Percentiles rank a stretch among this genome's conserved stretches.
These are phyloP conservation scores for Lepidurus apus DNA, from an alignment of 1,140 invertebrate species.

Conservation along the genomic window DNA sequence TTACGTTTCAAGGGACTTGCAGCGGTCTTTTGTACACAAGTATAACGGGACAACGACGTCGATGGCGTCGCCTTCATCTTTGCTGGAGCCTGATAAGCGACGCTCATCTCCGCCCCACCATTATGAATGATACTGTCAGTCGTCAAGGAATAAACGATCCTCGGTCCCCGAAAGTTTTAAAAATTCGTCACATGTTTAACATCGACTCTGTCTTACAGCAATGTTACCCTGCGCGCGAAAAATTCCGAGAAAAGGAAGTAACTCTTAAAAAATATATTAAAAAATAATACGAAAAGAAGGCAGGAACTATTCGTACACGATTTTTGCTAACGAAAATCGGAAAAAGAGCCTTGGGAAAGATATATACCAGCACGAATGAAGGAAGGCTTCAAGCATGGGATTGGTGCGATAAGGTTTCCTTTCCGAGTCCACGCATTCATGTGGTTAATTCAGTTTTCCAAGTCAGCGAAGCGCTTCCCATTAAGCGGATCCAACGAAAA, in stretches of 20 bases:
- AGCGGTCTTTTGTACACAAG: background rate
- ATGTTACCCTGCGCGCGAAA: background rate
- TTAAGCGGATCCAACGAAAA: background rate
- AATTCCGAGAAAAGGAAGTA: background rate
- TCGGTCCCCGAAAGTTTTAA: background rate
- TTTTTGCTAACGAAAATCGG: background rate
- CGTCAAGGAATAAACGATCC: constrained; percentile 5
- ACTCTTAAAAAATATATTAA: no score
- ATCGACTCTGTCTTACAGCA: background rate
- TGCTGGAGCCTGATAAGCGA: background rate
- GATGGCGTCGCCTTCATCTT: constrained; percentile 8
- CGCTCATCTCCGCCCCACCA: constrained; percentile 16
- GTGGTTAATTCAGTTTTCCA: constrained; percentile 22
- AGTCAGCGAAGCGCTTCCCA: constrained; percentile 13
- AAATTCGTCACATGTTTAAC: background rate
- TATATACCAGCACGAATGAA: background rate
- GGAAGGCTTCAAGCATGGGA: constrained; percentile 2
- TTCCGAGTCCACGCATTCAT: constrained; percentile 4
- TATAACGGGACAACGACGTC: constrained; percentile 7
- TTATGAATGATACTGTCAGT: constrained; percentile 21
- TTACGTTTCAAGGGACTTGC: constrained; percentile 2
- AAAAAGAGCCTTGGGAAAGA: background rate
- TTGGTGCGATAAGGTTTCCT: constrained; percentile 9
- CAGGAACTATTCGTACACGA: no score
- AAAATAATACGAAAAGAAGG: no score